Conservation (phyloP, 2,797 vertebrate genomes). For the Bucorvus abyssinicus region DNA sequence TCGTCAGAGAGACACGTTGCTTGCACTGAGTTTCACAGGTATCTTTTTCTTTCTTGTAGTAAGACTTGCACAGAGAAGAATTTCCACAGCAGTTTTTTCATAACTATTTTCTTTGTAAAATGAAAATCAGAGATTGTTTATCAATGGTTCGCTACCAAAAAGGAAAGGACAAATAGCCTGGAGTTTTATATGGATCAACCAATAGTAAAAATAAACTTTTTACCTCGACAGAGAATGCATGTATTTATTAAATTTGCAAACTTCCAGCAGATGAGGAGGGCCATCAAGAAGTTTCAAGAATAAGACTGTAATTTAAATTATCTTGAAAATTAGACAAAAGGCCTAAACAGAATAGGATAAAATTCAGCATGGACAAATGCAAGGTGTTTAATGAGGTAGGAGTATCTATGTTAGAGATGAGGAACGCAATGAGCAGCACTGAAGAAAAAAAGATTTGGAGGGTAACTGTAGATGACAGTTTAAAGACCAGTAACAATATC, state of each 20-base stretch:
- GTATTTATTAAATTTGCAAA: background rate
- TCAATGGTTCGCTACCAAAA: background rate
- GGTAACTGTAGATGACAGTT: background rate
- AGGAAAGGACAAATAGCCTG: background rate
- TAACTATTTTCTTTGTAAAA: background rate
- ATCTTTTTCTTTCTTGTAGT: background rate
- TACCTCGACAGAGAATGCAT: background rate
- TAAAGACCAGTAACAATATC: background rate
- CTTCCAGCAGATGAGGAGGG: background rate
- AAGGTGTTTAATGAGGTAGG: background rate
- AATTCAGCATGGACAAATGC: background rate
- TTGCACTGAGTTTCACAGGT: background rate
- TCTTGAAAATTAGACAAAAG: background rate
- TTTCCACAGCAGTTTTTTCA: background rate
- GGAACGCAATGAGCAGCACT: background rate
- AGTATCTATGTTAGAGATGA: background rate
- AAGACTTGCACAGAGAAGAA: background rate
- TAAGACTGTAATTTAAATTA: background rate
- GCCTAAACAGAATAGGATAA: background rate
- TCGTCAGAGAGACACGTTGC: background rate
- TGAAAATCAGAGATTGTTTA: rapidly evolving
- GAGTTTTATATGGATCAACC: background rate
- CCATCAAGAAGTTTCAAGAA: background rate
- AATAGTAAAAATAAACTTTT: background rate
- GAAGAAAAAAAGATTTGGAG: background rate